Evolutionary conservation across 2,888 invertebrate species (phyloP).

Genomic region (Erebia palarica): DNA sequence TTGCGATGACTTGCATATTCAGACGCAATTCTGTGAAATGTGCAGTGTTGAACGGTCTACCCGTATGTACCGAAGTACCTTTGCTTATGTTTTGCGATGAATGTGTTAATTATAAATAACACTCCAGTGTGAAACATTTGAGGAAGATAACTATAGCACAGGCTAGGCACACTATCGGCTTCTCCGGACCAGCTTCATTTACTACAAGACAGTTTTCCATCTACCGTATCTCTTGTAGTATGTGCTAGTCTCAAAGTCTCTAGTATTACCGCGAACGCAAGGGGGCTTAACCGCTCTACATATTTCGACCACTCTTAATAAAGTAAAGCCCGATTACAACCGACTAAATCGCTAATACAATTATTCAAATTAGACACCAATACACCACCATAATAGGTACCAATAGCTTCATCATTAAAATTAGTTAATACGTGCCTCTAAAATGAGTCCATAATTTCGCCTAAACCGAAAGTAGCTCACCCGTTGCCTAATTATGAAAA

Average conservation of each 20-base stretch:
- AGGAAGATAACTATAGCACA: no score
- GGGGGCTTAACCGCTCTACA: slow-evolving; percentile 43
- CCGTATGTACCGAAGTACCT: no score
- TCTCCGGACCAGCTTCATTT: neutral
- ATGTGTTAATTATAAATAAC: no score
- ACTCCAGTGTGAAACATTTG: no score
- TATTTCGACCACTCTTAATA: slow-evolving; percentile 30
- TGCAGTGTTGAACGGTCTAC: no score
- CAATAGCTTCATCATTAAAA: neutral
- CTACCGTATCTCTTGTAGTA: neutral
- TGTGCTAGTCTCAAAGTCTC: neutral
- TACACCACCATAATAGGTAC: neutral
- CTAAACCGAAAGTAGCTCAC: neutral
- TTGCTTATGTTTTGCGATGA: no score
- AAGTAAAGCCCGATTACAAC: slow-evolving; percentile 29
- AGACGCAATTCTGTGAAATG: no score
- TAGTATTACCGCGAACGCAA: slow-evolving; percentile 50
- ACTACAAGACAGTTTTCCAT: neutral
- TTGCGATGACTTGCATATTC: no score
- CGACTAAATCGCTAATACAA: slow-evolving; percentile 20
- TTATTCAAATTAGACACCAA: slow-evolving; percentile 24
- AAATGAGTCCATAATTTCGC: neutral
- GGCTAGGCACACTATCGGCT: neutral
- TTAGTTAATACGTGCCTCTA: neutral
- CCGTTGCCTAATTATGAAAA: slow-evolving; percentile 1